These are phyloP conservation scores for Chrysolina haemoptera DNA, from an alignment of 2,888 invertebrate species.

Conservation along the genomic window DNA sequence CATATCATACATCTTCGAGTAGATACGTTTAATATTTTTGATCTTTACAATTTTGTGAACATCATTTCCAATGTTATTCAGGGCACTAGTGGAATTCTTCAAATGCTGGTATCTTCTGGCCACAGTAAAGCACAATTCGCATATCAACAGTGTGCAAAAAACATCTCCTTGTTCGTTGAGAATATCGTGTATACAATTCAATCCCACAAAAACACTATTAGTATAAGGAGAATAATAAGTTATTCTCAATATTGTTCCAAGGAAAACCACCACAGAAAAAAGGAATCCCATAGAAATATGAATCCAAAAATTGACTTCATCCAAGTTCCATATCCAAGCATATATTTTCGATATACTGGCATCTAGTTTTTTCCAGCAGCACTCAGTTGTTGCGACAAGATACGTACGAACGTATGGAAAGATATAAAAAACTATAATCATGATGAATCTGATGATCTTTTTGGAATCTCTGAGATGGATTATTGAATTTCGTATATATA, in stretches of 20 bases:
- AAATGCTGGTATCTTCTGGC: background rate
- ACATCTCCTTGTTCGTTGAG: background rate
- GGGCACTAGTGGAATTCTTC: background rate
- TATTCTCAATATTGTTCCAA: background rate
- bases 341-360: background rate
- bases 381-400: background rate
- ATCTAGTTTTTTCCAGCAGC: background rate
- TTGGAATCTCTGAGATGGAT: background rate
- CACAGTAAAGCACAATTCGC: background rate
- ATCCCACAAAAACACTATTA: too few relatives aligned
- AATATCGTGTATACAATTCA: background rate
- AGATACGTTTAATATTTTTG: background rate
- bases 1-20: background rate
- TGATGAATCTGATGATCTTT: too few relatives aligned
- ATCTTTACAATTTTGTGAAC: background rate
- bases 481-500: too few relatives aligned
- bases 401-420: background rate
- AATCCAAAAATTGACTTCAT: background rate
- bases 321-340: background rate
- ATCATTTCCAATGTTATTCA: background rate
- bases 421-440: background rate
- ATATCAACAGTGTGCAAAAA: background rate
- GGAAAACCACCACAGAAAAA: background rate
- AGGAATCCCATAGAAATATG: background rate
- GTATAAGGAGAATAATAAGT: background rate